phyloP scores from a whole-genome alignment of 1,140 invertebrate species.

The Cyrtorhinus lividipennis region DNA sequence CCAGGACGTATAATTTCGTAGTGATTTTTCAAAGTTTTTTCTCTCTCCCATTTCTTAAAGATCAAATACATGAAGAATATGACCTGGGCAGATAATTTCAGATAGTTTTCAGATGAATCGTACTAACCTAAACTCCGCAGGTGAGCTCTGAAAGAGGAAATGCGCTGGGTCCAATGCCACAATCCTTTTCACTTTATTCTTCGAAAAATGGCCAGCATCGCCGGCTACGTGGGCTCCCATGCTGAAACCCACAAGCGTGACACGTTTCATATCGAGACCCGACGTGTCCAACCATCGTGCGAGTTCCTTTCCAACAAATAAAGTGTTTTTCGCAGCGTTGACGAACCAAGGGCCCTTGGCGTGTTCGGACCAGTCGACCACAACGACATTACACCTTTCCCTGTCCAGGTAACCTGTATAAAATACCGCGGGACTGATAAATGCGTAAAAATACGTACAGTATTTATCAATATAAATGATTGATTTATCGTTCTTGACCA shows the following conservation, averaged over 20 bases:
- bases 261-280: slow-evolving; percentile 15
- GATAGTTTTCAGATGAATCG: too few relatives aligned
- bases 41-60: too few relatives aligned
- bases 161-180: slow-evolving; percentile 30
- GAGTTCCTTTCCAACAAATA: slow-evolving; percentile 21
- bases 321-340: slow-evolving; percentile 25
- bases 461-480: too few relatives aligned
- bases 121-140: slow-evolving; percentile 14
- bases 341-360: slow-evolving; percentile 31
- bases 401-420: slow-evolving; percentile 32
- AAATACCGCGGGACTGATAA: not conserved
- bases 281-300: slow-evolving; percentile 5
- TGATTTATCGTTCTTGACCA: not conserved
- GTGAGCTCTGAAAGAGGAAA: slow-evolving; percentile 27
- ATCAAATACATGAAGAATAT: too few relatives aligned
- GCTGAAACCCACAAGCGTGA: slow-evolving; percentile 28
- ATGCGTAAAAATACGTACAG: not conserved
- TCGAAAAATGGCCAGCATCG: slow-evolving; percentile 28
- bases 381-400: slow-evolving; percentile 43
- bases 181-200: slow-evolving; percentile 26
- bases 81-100: too few relatives aligned
- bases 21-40: too few relatives aligned
- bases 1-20: too few relatives aligned
- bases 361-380: slow-evolving; percentile 44
- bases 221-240: slow-evolving; percentile 29